Base-by-base conservation (phyloP, 2,113 vertebrate species). In the Rhea americana region DNA sequence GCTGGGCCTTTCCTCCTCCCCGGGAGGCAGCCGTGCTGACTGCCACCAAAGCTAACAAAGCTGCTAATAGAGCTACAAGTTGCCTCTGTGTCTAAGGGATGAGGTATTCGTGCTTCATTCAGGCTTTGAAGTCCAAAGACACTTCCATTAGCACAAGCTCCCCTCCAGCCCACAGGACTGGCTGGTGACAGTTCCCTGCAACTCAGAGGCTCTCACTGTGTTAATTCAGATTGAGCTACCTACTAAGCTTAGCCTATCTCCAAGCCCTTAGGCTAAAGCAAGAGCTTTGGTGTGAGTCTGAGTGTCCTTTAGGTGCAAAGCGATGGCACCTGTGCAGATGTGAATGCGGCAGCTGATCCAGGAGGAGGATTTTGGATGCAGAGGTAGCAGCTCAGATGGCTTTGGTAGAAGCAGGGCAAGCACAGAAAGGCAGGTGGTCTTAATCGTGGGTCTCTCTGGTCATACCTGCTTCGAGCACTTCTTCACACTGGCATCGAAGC, bases 141-240 rank as follows among this genome's bases (percentile, higher is more conserved):
- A 4, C 1, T 13, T 74, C 5, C 1, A 1, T 71, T 63, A 53
- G 74, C 67, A 48, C 5, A 18, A 19, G 10, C 1, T 75, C 3
- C 12, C 6, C 32, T 61, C 37, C 56, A 84, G 16, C 11, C 41
- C 7, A 26, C 24, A 30, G 20, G 30, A 13, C 9, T 32, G 86
- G 19, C 4, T 55, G 43, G 12, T 0, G 47, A 12, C 8, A 25
- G 13, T 16, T 55, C 48, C 6, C 9, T 2, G 3, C 0, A 1
- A 28, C 24, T 1, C 22, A 22, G 22, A 12, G 22, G 5, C 14
- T 56, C 20, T 58, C 21, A 4, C 21, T 7, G 18, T 28, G 6
- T n/a, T 89, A 67, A 67, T 65, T 35, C 26, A 51, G 58, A 19
- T 35, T 39, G 48, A 50, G 47, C 47, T 32, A 30, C 25, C 22